A percentile compares a stretch with the other conserved stretches of the same genome.
Conservation (phyloP, 2,888 invertebrate genomes). For the Andrena bicolor region DNA sequence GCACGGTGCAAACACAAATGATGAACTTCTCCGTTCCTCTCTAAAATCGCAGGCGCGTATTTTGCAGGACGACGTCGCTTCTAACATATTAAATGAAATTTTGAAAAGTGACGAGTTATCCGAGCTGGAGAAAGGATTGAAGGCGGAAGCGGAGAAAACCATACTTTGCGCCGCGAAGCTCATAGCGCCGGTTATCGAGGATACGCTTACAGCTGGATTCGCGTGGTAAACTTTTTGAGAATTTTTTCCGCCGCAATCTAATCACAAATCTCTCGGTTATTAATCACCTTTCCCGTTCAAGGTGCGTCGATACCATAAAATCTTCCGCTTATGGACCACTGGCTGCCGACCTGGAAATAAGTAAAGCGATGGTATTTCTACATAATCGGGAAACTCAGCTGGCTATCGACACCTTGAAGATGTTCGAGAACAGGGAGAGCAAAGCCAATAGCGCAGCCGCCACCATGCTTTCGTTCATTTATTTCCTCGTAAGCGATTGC, state of each 20-base stretch:
- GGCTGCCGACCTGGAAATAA: slow-evolving; percentile 95
- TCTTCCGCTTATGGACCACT: slow-evolving; percentile 93
- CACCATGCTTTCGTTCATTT: slow-evolving; percentile 94
- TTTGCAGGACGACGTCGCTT: slow-evolving; percentile 86
- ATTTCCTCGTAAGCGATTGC: slow-evolving; percentile 88
- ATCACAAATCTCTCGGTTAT: slow-evolving; percentile 9
- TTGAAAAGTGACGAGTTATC: slow-evolving; percentile 92
- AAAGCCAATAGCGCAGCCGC: slow-evolving; percentile 94
- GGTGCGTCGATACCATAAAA: slow-evolving; percentile 98
- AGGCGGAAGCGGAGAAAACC: slow-evolving; percentile 91
- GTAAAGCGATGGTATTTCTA: slow-evolving; percentile 94
- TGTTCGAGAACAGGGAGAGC: slow-evolving; percentile 94
- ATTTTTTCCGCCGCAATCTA: neutral
- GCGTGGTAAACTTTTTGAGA: slow-evolving; percentile 77
- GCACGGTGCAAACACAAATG: slow-evolving; percentile 25
- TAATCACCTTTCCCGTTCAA: slow-evolving; percentile 80
- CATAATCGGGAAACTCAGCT: slow-evolving; percentile 92
- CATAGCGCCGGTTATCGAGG: slow-evolving; percentile 94
- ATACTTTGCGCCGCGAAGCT: slow-evolving; percentile 95
- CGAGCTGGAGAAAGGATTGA: slow-evolving; percentile 90
- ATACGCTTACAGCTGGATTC: slow-evolving; percentile 88
- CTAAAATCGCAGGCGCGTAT: slow-evolving; percentile 1
- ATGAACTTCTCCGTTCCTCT: neutral
- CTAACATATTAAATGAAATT: slow-evolving; percentile 89
- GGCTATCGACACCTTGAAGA: slow-evolving; percentile 93